Evolutionary conservation across 2,113 vertebrate genomes (phyloP).

Genomic region (Euleptes europaea): DNA sequence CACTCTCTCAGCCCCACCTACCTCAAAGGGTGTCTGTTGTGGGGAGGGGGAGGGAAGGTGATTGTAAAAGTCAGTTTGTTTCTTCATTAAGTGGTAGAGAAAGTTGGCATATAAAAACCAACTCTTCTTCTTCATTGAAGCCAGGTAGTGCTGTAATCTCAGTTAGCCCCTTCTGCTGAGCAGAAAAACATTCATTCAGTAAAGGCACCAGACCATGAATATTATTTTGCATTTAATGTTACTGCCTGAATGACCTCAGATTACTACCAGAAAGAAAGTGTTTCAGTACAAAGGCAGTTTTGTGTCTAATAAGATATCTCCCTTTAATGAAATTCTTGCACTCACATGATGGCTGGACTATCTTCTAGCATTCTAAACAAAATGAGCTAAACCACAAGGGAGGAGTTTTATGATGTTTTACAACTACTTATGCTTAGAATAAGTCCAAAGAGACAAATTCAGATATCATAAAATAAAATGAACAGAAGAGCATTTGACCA

Average conservation of each 20-base stretch:
- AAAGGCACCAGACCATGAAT: conserved; percentile 16
- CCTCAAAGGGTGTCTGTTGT: too few relatives aligned
- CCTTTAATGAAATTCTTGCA: neutral
- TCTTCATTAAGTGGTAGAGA: too few relatives aligned
- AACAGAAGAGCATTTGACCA: neutral
- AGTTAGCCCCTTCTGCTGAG: neutral
- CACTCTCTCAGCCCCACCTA: too few relatives aligned
- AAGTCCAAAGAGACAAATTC: neutral
- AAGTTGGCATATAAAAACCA: too few relatives aligned
- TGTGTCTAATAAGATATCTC: neutral
- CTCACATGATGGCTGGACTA: neutral
- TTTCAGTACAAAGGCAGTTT: neutral
- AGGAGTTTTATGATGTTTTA: conserved; percentile 4
- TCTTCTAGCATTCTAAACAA: neutral
- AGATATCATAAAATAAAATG: conserved; percentile 15
- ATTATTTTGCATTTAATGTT: conserved; percentile 33
- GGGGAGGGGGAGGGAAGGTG: too few relatives aligned
- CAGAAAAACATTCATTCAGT: neutral
- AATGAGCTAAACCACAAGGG: neutral
- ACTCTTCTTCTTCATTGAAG: too few relatives aligned
- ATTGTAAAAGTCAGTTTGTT: too few relatives aligned
- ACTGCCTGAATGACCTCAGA: conserved; percentile 26
- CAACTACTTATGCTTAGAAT: neutral
- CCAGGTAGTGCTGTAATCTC: neutral
- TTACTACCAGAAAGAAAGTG: conserved; percentile 22